phyloP scores from a whole-genome alignment of 2,113 vertebrate species.

The Nannospalax galili region DNA sequence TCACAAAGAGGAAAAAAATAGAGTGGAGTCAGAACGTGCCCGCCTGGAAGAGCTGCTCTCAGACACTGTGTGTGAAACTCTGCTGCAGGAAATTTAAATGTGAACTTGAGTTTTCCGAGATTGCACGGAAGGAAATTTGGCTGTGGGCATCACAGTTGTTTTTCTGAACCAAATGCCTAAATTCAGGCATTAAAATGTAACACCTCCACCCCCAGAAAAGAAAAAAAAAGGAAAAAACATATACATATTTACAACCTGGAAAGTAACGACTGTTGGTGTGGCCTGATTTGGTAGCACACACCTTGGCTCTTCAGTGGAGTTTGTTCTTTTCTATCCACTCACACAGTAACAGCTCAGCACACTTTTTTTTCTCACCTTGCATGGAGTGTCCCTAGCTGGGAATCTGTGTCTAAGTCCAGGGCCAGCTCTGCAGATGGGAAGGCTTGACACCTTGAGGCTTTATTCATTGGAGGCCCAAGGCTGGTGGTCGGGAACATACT shows the following conservation, averaged over 20 bases:
- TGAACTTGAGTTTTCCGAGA: conserved; percentile 49
- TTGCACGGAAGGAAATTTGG: conserved; percentile 65
- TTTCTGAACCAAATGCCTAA: conserved; percentile 63
- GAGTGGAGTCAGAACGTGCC: conserved; percentile 47
- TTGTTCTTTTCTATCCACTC: conserved; percentile 31
- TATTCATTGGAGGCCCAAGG: not conserved
- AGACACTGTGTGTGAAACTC: conserved; percentile 41
- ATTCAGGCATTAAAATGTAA: conserved; percentile 59
- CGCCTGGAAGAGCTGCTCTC: conserved; percentile 53
- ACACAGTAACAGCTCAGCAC: not conserved
- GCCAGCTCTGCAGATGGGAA: not conserved
- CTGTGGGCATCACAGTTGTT: conserved; percentile 49
- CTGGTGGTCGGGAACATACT: rapidly evolving
- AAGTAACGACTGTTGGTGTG: conserved; percentile 48
- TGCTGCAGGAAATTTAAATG: conserved; percentile 52
- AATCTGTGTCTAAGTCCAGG: not conserved
- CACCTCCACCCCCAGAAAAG: not conserved
- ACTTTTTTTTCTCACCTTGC: not conserved
- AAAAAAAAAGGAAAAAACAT: not conserved
- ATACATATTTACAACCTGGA: not conserved
- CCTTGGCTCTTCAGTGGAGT: not conserved
- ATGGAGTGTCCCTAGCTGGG: not conserved
- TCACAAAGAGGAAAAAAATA: conserved; percentile 41
- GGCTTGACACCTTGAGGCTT: rapidly evolving
- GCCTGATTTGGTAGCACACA: conserved; percentile 37